Percentiles rank a stretch among this genome's conserved stretches.
phyloP scores from a whole-genome alignment of 2,797 vertebrate genomes.

The Sarcophilus harrisii region DNA sequence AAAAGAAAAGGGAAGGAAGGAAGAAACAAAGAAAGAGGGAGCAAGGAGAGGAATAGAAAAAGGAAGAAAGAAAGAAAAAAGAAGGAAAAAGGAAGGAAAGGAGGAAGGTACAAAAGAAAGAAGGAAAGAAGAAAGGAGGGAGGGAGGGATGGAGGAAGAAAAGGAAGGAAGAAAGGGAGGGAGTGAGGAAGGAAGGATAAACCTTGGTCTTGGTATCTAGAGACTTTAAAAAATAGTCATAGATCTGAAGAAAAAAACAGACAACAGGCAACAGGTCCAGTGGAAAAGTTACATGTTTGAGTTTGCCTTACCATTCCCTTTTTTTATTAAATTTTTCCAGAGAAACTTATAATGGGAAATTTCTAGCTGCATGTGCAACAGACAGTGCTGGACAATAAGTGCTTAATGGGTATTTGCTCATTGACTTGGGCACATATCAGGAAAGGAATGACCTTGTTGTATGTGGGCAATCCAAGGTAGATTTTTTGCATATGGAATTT shows the following conservation, averaged over 20 bases:
- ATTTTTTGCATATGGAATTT: background rate
- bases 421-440: background rate
- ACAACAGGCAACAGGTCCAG: background rate
- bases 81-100: background rate
- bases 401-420: background rate
- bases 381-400: background rate
- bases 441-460: background rate
- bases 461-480: background rate
- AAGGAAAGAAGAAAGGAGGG: too few species aligned
- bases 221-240: slow-evolving; percentile 30
- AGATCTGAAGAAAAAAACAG: slow-evolving; percentile 8
- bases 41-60: background rate
- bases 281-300: slow-evolving; percentile 17
- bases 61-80: background rate
- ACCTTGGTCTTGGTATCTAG: background rate
- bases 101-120: too few species aligned
- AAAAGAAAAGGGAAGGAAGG: background rate
- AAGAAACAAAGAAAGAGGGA: background rate
- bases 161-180: too few species aligned
- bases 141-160: too few species aligned
- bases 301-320: slow-evolving; percentile 11
- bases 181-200: slow-evolving; percentile 11
- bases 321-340: slow-evolving; percentile 47
- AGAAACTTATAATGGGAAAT: slow-evolving; percentile 48
- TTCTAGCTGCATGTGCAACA: slow-evolving; percentile 2